Conservation (phyloP, 2,888 invertebrate genomes). For the Netelia fuscicornis region DNA sequence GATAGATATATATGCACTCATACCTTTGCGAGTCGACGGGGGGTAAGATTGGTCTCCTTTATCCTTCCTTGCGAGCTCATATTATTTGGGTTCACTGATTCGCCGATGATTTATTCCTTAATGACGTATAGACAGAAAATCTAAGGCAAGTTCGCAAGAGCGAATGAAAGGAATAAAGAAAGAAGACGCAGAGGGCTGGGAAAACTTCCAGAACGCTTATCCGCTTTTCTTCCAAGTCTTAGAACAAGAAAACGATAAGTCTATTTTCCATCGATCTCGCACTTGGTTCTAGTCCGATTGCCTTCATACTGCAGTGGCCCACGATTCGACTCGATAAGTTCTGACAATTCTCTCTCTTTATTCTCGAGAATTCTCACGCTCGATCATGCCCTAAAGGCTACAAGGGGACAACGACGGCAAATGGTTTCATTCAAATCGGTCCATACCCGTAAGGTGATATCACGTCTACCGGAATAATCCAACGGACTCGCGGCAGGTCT, state of each 20-base stretch:
- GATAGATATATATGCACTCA: not conserved
- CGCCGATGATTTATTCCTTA: constrained; percentile 40
- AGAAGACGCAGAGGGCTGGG: constrained; percentile 20
- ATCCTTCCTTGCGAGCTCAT: not conserved
- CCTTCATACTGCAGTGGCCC: not conserved
- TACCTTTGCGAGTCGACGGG: not conserved
- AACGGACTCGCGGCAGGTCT: constrained; percentile 46
- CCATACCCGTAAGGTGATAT: constrained; percentile 27
- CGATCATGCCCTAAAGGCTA: constrained; percentile 73
- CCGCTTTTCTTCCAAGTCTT: constrained; percentile 32
- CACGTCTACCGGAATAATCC: constrained; percentile 61
- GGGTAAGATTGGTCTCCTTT: not conserved
- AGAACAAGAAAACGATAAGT: constrained; percentile 59
- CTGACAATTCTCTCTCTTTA: constrained; percentile 42
- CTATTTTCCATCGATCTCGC: constrained; percentile 40
- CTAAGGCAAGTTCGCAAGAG: not conserved
- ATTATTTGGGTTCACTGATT: constrained; percentile 23
- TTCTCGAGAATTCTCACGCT: constrained; percentile 56
- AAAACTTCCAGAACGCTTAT: constrained; percentile 46
- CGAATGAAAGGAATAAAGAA: not conserved
- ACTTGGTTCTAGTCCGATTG: constrained; percentile 14
- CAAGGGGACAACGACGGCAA: constrained; percentile 12
- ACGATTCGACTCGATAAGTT: constrained; percentile 51
- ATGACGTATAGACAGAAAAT: constrained; percentile 46
- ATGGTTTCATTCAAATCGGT: constrained; percentile 39